Conservation (phyloP, 1,140 invertebrate species). For the Drosophila pruinosa region DNA sequence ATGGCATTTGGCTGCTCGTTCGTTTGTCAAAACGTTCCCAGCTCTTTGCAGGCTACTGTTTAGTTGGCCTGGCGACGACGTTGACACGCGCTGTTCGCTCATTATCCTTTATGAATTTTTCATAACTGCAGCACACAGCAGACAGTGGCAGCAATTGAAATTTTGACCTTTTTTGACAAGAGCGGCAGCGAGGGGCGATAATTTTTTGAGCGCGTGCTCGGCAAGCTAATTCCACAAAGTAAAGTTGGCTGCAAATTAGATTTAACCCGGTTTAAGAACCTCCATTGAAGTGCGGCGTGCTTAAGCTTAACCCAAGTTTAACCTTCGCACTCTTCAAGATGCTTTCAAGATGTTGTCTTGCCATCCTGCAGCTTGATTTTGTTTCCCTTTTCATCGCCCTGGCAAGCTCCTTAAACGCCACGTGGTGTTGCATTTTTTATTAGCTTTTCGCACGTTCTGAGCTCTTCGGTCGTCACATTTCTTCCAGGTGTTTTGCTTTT, state of each 20-base stretch:
- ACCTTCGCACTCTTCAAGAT: conserved; percentile 37
- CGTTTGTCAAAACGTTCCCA: conserved; percentile 67
- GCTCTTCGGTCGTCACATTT: conserved; percentile 14
- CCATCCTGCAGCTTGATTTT: not conserved
- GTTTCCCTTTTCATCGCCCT: not conserved
- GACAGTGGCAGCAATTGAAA: conserved; percentile 55
- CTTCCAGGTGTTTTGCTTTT: conserved; percentile 16
- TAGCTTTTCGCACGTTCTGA: conserved; percentile 63
- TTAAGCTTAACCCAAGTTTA: conserved; percentile 53
- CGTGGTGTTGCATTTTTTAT: conserved; percentile 70
- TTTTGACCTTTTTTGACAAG: conserved; percentile 44
- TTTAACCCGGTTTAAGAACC: conserved; percentile 45
- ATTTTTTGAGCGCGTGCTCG: conserved; percentile 70
- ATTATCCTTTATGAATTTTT: conserved; percentile 82
- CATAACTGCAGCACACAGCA: conserved; percentile 62
- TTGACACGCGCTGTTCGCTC: conserved; percentile 79
- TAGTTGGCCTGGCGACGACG: conserved; percentile 45
- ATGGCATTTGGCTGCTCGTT: conserved; percentile 69
- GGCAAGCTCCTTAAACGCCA: conserved; percentile 15
- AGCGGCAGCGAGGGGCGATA: conserved; percentile 31
- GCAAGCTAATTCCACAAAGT: conserved; percentile 67
- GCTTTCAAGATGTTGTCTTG: conserved; percentile 22
- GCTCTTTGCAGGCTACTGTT: conserved; percentile 25
- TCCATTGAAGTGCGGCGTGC: conserved; percentile 60
- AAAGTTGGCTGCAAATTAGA: conserved; percentile 61